Base-by-base conservation (phyloP, 2,888 invertebrate genomes). In the Coelopa pilipes region DNA sequence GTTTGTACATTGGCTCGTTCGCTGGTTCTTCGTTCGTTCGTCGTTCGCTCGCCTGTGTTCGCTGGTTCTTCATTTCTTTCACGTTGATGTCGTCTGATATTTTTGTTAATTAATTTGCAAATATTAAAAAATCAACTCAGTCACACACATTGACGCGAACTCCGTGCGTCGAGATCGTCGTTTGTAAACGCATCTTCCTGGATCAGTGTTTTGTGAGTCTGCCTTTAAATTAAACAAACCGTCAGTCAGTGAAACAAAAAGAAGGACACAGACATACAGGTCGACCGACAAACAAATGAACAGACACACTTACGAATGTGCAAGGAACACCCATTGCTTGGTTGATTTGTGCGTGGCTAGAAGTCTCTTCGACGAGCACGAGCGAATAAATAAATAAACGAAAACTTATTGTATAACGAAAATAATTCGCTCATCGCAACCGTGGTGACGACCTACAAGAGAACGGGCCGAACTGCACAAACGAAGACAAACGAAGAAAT, bases 41-140 rank as follows among this genome's bases (percentile, higher is more conserved):
- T 53, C 4, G 53, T 53, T 13, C 10, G 15, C 13, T 53, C 53
- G 34, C 60, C 60, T 60, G 21, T 24, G 19, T 0, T 21, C 21
- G 17, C 46, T 69, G 57, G 50, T 50, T 55, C 46, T 21, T 69
- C 55, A 46, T 34, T 71, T 65, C 46, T 65, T 65, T 71, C 45
- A 55, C 65, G 19, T 71, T 47, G 63, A 65, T 65, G 15, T 65
- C 71, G 65, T 55, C 71, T 63, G 65, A 34, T 55, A 66, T 55
- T 62, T 71, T 71, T 71, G 13, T 55, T 71, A 53, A 71, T 65
- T 70, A 34, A 71, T 65, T 71, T 34, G 63, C 46, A 65, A 71
- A 65, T 55, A 34, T 34, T 34, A 53, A 45, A 19, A 24, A 21
- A 21, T 47, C 5, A 55, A 45, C 15, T 17, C 45, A 19, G 24